A percentile compares a stretch with the other conserved stretches of the same genome.
Evolutionary conservation across 2,888 invertebrate genomes (phyloP).

Genomic region (Palloptera scutellata): DNA sequence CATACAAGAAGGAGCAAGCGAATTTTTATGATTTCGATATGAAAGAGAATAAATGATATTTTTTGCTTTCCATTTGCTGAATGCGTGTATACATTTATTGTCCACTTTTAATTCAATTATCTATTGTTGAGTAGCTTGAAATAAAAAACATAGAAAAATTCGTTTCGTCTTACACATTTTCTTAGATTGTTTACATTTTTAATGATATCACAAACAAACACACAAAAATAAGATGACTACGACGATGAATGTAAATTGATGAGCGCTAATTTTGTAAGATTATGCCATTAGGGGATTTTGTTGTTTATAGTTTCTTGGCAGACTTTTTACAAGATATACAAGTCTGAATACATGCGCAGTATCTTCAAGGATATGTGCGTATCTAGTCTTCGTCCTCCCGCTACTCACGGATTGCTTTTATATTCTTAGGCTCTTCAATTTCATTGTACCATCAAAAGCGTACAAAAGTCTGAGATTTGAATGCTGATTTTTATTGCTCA

Average conservation of each 20-base stretch:
- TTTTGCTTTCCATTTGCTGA: constrained; percentile 6
- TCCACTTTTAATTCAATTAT: constrained; percentile 57
- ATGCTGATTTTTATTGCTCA: constrained; percentile 47
- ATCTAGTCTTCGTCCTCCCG: too few species aligned
- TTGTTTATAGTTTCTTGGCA: neutral
- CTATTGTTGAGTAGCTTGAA: constrained; percentile 32
- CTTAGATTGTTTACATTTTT: constrained; percentile 13
- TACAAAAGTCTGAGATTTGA: neutral
- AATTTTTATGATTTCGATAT: too few species aligned
- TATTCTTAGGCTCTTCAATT: too few species aligned
- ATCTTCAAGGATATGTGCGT: too few species aligned
- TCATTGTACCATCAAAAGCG: too few species aligned
- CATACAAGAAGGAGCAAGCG: too few species aligned
- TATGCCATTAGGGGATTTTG: constrained; percentile 55
- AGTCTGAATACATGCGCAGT: too few species aligned
- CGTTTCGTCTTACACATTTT: neutral
- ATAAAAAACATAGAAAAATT: too few species aligned
- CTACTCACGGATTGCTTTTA: too few species aligned
- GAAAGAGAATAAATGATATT: too few species aligned
- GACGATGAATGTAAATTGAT: constrained; percentile 49
- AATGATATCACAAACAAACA: neutral
- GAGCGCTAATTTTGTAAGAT: constrained; percentile 58
- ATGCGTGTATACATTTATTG: constrained; percentile 9
- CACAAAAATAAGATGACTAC: too few species aligned
- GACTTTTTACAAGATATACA: too few species aligned